Conservation (phyloP, 2,797 vertebrate species). For the Characodon lateralis region DNA sequence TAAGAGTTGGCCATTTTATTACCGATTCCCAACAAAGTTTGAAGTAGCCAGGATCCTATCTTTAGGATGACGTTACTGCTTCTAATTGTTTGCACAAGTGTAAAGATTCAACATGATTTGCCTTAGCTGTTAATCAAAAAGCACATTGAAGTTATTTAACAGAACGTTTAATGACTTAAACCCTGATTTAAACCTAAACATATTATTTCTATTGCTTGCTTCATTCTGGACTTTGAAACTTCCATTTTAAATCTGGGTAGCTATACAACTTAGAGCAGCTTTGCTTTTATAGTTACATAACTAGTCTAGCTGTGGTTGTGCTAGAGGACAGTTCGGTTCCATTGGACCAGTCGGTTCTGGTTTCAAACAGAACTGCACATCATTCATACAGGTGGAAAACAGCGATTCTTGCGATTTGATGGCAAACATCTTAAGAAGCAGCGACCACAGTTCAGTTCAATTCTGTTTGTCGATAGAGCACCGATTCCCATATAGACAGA, state of each 20-base stretch:
- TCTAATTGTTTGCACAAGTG: conserved; percentile 64
- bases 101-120: conserved; percentile 50
- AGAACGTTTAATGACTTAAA: background rate
- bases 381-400: background rate
- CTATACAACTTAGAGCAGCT: background rate
- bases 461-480: background rate
- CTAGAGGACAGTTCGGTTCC: background rate
- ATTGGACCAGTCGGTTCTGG: background rate
- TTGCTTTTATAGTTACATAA: background rate
- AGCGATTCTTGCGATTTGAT: background rate
- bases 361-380: background rate
- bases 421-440: background rate
- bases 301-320: conserved; percentile 16
- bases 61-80: conserved; percentile 42
- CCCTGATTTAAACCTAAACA: background rate
- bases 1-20: conserved; percentile 52
- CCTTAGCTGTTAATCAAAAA: background rate
- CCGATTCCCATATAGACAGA: background rate
- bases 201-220: too few relatives aligned
- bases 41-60: conserved; percentile 52
- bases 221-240: background rate
- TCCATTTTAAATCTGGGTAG: background rate
- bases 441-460: background rate
- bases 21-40: conserved; percentile 53
- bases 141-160: background rate